phyloP scores from a whole-genome alignment of 2,113 vertebrate genomes.

The Notarius quadriscutis region DNA sequence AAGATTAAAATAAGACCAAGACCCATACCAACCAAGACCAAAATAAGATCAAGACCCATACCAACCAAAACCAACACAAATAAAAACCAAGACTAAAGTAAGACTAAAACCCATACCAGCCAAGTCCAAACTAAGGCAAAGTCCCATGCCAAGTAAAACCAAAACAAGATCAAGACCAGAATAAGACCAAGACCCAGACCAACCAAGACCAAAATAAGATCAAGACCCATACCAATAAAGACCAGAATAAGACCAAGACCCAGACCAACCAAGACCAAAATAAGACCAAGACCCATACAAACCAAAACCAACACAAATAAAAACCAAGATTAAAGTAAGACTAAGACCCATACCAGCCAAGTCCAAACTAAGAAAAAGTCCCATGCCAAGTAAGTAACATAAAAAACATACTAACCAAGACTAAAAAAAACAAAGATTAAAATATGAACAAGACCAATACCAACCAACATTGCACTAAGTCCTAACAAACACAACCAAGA shows the following conservation, averaged over 20 bases:
- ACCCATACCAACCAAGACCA: not conserved
- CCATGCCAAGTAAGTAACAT: not conserved
- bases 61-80: not conserved
- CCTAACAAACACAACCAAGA: not conserved
- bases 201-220: not conserved
- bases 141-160: not conserved
- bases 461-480: not conserved
- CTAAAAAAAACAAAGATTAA: not conserved
- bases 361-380: not conserved
- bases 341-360: not conserved
- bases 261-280: not conserved
- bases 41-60: not conserved
- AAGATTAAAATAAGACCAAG: no score
- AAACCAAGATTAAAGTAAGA: not conserved
- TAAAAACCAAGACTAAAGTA: no score
- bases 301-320: not conserved
- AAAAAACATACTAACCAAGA: not conserved
- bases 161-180: no score
- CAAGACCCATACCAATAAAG: not conserved
- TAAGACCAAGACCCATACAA: not conserved
- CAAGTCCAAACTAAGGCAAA: not conserved
- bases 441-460: not conserved
- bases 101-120: not conserved
- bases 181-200: not conserved
- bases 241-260: not conserved